Percentiles rank a stretch among this genome's conserved stretches.
Evolutionary conservation across 1,140 invertebrate genomes (phyloP).

Genomic region (Eciton burchellii): DNA sequence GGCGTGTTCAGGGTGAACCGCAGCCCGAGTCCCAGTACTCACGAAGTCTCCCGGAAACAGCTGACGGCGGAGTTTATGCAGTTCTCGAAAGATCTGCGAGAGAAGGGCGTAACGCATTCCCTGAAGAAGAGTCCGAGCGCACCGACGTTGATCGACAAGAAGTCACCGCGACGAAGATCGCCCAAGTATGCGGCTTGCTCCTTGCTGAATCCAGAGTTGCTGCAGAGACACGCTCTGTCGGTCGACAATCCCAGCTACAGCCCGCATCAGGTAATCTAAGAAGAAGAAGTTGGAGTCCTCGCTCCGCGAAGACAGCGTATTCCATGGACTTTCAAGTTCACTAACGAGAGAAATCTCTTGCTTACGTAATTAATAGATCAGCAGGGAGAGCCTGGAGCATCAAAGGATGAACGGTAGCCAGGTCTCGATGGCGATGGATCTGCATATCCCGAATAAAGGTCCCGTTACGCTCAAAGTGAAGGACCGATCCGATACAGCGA

Average conservation of each 20-base stretch:
- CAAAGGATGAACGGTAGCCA: constrained; percentile 87
- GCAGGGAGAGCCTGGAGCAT: constrained; percentile 84
- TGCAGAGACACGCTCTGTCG: constrained; percentile 89
- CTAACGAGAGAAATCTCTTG: neutral
- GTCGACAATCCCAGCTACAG: constrained; percentile 88
- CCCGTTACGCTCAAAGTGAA: constrained; percentile 89
- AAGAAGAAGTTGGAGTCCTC: neutral
- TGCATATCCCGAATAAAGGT: constrained; percentile 88
- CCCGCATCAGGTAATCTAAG: constrained; percentile 76
- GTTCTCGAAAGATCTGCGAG: constrained; percentile 88
- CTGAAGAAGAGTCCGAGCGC: constrained; percentile 87
- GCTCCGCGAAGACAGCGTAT: neutral
- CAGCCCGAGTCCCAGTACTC: constrained; percentile 83
- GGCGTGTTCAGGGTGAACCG: constrained; percentile 87
- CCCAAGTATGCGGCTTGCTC: constrained; percentile 86
- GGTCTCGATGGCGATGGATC: constrained; percentile 90
- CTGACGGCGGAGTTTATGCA: constrained; percentile 90
- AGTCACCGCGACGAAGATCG: constrained; percentile 81
- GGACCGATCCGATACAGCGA: constrained; percentile 89
- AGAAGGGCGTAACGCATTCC: constrained; percentile 80
- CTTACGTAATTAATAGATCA: constrained; percentile 66
- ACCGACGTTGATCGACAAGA: constrained; percentile 85
- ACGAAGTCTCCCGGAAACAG: constrained; percentile 84
- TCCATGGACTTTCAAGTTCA: no score
- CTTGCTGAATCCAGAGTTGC: constrained; percentile 86